Conservation (phyloP, 2,797 vertebrate species). For the Coregonus suidteri region DNA sequence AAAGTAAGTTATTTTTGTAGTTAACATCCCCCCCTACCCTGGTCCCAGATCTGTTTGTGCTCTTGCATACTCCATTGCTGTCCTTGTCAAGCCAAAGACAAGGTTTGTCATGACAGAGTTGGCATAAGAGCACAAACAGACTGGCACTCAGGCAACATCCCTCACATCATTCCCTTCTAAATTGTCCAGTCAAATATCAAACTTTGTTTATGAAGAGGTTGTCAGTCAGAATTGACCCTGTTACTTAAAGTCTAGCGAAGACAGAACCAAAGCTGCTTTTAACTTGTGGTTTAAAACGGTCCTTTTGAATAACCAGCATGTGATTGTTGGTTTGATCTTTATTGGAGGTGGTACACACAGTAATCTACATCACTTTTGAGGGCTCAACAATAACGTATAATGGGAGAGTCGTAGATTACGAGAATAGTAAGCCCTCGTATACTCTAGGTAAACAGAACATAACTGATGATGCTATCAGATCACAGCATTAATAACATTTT, state of each 20-base stretch:
- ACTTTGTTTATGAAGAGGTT: too few relatives aligned
- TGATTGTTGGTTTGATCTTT: constrained; percentile 22
- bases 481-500: neutral
- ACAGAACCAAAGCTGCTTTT: neutral
- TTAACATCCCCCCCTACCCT: neutral
- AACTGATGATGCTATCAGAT: neutral
- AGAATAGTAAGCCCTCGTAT: neutral
- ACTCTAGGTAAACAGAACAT: constrained; percentile 4
- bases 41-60: too few relatives aligned
- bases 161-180: too few relatives aligned
- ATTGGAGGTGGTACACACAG: neutral
- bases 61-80: too few relatives aligned
- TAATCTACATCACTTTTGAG: constrained; percentile 2
- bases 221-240: too few relatives aligned
- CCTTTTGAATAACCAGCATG: constrained; percentile 17
- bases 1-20: constrained; percentile 81
- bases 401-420: neutral
- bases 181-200: too few relatives aligned
- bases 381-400: neutral
- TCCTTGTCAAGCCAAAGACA: too few relatives aligned
- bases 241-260: too few relatives aligned
- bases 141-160: too few relatives aligned
- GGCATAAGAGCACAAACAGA: neutral
- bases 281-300: constrained; percentile 8
- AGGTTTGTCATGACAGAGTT: too few relatives aligned